Percentiles rank a stretch among this genome's conserved stretches.
These are phyloP conservation scores for Gymnoscopelus braueri DNA, from an alignment of 2,797 vertebrate species.

Conservation along the genomic window DNA sequence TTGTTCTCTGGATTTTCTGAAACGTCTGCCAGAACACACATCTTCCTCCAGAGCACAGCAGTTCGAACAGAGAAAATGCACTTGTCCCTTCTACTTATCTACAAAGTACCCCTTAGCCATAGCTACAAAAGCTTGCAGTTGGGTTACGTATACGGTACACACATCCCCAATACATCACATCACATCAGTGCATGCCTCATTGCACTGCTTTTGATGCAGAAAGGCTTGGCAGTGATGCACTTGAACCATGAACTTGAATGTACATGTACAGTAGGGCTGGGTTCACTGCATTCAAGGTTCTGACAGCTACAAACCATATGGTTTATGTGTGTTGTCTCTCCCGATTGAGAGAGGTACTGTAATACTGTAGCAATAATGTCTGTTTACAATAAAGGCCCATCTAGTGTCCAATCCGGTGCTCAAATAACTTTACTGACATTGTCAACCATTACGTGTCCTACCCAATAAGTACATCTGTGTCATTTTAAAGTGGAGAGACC, in stretches of 20 bases:
- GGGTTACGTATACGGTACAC: slow-evolving; percentile 16
- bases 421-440: too few species aligned
- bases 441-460: too few species aligned
- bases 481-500: too few species aligned
- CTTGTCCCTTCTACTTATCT: slow-evolving; percentile 40
- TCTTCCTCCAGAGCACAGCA: slow-evolving; percentile 14
- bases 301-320: too few species aligned
- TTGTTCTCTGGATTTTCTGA: background rate
- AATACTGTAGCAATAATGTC: too few species aligned
- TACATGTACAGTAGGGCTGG: background rate
- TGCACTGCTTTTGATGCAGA: background rate
- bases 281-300: background rate
- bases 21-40: background rate
- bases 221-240: background rate
- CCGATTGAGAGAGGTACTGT: too few species aligned
- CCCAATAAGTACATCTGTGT: too few species aligned
- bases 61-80: slow-evolving; percentile 27
- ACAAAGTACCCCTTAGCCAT: slow-evolving; percentile 17
- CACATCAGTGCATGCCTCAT: slow-evolving; percentile 20
- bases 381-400: too few species aligned
- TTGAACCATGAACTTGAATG: too few species aligned
- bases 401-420: too few species aligned
- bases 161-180: slow-evolving; percentile 2
- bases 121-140: slow-evolving; percentile 26
- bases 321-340: too few species aligned